phyloP scores from a whole-genome alignment of 2,113 vertebrate species.

The Nibea albiflora region DNA sequence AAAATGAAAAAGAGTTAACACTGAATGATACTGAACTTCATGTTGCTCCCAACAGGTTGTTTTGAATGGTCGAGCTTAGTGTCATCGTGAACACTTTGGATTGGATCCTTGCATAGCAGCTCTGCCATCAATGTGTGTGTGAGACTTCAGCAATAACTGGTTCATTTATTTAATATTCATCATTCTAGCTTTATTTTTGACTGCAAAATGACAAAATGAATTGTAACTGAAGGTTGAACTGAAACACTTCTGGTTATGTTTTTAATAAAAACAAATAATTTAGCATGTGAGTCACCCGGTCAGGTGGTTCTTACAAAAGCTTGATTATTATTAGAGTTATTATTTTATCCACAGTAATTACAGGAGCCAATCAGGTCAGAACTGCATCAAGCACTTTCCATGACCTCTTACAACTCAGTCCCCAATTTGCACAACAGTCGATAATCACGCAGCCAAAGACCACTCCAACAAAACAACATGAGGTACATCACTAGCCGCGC shows the following conservation, averaged over 20 bases:
- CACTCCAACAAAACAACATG: not conserved
- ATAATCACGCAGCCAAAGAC: conserved; percentile 21
- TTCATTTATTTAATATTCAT: too few species aligned
- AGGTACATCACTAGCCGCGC: not conserved
- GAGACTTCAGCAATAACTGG: too few species aligned
- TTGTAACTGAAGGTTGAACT: too few species aligned
- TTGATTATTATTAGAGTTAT: not conserved
- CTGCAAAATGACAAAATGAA: not conserved
- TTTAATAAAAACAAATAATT: conserved; percentile 19
- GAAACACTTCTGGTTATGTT: not conserved
- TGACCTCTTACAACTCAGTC: conserved; percentile 8
- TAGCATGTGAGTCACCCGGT: not conserved
- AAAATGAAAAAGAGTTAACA: too few species aligned
- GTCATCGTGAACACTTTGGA: too few species aligned
- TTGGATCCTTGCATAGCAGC: too few species aligned
- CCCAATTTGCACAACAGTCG: not conserved
- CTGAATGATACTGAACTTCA: too few species aligned
- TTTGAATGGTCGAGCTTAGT: too few species aligned
- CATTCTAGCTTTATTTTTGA: not conserved
- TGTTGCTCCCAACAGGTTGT: too few species aligned
- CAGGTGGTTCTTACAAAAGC: not conserved
- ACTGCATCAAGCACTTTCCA: not conserved
- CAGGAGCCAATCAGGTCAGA: conserved; percentile 7
- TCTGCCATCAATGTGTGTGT: too few species aligned
- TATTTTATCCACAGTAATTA: conserved; percentile 45